Conservation (phyloP, 2,797 vertebrate genomes). For the Typhlichthys eigenmanni region DNA sequence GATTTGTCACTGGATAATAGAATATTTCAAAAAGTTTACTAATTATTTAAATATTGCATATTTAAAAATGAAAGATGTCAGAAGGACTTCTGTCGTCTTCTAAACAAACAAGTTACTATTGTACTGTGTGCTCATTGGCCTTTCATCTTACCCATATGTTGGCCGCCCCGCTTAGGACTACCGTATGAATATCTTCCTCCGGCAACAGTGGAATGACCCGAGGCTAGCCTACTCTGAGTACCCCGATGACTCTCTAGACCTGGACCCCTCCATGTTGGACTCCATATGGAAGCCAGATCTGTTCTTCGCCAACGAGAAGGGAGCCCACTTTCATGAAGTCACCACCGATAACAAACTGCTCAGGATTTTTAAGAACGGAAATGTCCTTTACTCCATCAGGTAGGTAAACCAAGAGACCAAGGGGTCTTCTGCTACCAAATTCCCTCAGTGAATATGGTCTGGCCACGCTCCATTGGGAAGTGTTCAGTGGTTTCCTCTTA, state of each 20-base stretch:
- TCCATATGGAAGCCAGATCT: conserved; percentile 98
- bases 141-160: too few relatives aligned
- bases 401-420: conserved; percentile 76
- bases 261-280: conserved; percentile 96
- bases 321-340: conserved; percentile 96
- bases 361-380: conserved; percentile 96
- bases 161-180: conserved; percentile 81
- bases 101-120: too few relatives aligned
- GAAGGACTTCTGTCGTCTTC: too few relatives aligned
- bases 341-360: conserved; percentile 96
- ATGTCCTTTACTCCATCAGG: conserved; percentile 96
- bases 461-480: too few relatives aligned
- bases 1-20: too few relatives aligned
- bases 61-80: too few relatives aligned
- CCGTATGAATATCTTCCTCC: conserved; percentile 94
- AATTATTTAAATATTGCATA: too few relatives aligned
- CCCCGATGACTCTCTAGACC: conserved; percentile 93
- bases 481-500: too few relatives aligned
- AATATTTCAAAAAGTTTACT: too few relatives aligned
- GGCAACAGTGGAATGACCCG: conserved; percentile 97
- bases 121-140: too few relatives aligned
- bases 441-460: too few relatives aligned
- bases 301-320: conserved; percentile 98
- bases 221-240: conserved; percentile 93
- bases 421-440: neutral